Evolutionary conservation across 2,113 vertebrate genomes (phyloP).

Genomic region (Seriola rivoliana): DNA sequence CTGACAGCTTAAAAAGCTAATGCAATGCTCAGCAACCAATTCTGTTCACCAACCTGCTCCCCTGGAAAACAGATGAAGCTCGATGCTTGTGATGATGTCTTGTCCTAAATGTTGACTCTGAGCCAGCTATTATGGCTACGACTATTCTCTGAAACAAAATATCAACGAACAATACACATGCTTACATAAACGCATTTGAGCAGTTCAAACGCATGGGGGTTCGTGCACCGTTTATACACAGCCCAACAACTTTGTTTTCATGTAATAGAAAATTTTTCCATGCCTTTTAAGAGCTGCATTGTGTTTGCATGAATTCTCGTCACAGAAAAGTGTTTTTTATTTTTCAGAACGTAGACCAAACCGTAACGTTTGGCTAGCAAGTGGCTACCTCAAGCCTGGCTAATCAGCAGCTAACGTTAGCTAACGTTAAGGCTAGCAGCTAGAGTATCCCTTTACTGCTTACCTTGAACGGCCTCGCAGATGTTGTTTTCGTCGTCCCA

Average conservation of each 20-base stretch:
- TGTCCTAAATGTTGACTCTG: background rate
- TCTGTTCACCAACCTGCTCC: background rate
- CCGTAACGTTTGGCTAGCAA: slow-evolving; percentile 55
- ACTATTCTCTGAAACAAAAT: slow-evolving; percentile 45
- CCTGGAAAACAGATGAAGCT: background rate
- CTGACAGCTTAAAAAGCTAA: slow-evolving; percentile 26
- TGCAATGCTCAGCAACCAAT: background rate
- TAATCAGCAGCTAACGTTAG: slow-evolving; percentile 75
- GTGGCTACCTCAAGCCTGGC: slow-evolving; percentile 71
- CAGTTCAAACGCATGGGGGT: slow-evolving; percentile 54
- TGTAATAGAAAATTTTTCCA: rapidly evolving
- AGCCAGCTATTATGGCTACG: slow-evolving; percentile 23
- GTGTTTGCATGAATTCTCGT: background rate
- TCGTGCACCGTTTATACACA: slow-evolving; percentile 30
- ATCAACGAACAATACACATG: slow-evolving; percentile 70
- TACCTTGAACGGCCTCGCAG: slow-evolving; percentile 81
- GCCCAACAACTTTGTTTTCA: slow-evolving; percentile 48
- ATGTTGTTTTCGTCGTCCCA: slow-evolving; percentile 73
- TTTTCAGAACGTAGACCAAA: slow-evolving; percentile 8
- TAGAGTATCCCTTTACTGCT: slow-evolving; percentile 74
- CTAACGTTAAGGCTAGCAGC: slow-evolving; percentile 62
- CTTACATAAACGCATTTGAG: slow-evolving; percentile 77
- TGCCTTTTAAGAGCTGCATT: rapidly evolving
- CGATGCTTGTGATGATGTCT: background rate
- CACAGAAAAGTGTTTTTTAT: background rate